A percentile compares a stretch with the other conserved stretches of the same genome.
phyloP scores from a whole-genome alignment of 2,113 vertebrate species.

The Steatornis caripensis region DNA sequence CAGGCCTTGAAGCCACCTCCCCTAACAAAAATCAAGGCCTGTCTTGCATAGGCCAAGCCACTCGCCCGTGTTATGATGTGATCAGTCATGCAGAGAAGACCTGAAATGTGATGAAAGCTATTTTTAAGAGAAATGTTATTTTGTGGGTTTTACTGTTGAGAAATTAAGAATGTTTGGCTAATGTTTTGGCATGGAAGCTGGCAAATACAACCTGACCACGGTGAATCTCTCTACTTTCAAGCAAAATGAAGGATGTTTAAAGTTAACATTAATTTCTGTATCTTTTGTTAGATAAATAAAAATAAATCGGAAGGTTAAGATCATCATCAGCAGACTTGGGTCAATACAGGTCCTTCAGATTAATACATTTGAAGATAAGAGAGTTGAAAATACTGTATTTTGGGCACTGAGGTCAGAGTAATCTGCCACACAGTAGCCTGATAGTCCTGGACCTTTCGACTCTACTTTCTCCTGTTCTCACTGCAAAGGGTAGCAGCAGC shows the following conservation, averaged over 20 bases:
- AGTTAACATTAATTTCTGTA: not conserved
- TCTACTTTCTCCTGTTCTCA: not conserved
- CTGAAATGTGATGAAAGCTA: not conserved
- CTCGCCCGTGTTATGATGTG: not conserved
- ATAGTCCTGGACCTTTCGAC: not conserved
- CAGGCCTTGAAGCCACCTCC: not conserved
- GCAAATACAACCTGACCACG: not conserved
- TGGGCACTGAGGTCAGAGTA: not conserved
- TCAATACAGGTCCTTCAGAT: not conserved
- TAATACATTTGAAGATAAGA: not conserved
- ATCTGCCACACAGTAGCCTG: not conserved
- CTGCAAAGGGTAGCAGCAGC: not conserved
- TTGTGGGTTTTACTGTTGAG: not conserved
- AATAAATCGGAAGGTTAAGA: not conserved
- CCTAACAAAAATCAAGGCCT: not conserved
- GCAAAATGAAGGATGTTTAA: not conserved
- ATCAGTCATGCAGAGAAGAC: not conserved
- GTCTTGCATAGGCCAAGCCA: not conserved
- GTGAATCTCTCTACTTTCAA: not conserved
- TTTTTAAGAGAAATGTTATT: not conserved
- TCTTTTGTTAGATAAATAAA: not conserved
- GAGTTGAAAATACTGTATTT: not conserved
- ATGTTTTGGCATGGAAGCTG: not conserved
- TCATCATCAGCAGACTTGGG: not conserved
- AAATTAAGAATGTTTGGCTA: not conserved